These are phyloP conservation scores for Pasiphila rectangulata DNA, from an alignment of 2,888 invertebrate genomes.

Conservation along the genomic window DNA sequence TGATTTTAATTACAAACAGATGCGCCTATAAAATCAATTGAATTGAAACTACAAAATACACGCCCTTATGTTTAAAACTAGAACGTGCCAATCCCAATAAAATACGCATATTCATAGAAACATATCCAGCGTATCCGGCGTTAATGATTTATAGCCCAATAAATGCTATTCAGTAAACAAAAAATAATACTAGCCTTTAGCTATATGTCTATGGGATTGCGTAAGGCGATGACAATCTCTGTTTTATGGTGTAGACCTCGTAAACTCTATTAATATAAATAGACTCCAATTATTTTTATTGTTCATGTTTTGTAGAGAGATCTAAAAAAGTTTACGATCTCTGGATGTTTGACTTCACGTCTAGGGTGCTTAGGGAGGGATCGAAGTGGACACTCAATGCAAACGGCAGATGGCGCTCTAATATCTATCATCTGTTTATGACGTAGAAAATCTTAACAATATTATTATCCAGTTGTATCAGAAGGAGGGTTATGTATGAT, in stretches of 20 bases:
- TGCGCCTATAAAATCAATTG: constrained; percentile 27
- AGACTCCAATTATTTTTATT: constrained; percentile 81
- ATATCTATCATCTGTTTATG: constrained; percentile 49
- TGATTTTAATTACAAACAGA: constrained; percentile 39
- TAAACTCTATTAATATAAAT: constrained; percentile 82
- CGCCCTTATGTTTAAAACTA: constrained; percentile 19
- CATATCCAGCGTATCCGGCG: constrained; percentile 57
- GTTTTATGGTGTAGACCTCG: constrained; percentile 76
- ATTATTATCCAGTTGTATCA: too few relatives aligned
- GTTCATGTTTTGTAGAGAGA: constrained; percentile 77
- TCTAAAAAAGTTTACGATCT: constrained; percentile 79
- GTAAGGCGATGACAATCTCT: constrained; percentile 77
- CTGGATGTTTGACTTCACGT: constrained; percentile 65
- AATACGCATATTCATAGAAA: constrained; percentile 47
- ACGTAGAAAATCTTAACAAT: neutral
- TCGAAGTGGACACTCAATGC: constrained; percentile 53
- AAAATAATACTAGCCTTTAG: constrained; percentile 52
- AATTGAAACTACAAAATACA: constrained; percentile 28
- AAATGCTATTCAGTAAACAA: constrained; percentile 65
- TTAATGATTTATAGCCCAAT: constrained; percentile 58
- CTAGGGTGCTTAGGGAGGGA: constrained; percentile 49
- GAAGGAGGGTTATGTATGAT: too few relatives aligned
- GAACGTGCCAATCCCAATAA: constrained; percentile 49
- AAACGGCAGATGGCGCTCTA: constrained; percentile 62
- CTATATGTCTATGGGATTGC: constrained; percentile 54